Evolutionary conservation across 2,113 vertebrate genomes (phyloP), one percentile per base, ranked within the genome.

Genomic region (Salminus brasiliensis): DNA sequence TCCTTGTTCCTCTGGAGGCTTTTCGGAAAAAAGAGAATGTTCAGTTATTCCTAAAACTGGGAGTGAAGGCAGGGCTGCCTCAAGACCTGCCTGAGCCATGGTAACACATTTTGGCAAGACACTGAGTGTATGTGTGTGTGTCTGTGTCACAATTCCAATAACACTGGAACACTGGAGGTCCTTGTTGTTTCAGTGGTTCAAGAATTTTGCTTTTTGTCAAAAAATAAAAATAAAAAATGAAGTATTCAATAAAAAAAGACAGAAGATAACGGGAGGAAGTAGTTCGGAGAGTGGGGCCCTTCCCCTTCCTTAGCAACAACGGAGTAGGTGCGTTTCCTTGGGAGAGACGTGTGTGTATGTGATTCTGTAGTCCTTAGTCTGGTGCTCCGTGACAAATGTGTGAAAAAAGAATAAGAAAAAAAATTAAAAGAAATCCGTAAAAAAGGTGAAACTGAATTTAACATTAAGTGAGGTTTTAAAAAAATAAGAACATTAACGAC

Each of bases 301-400:
- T 52, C 62, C 79, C 88, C 85, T 87, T 84, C 81, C 87, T 62
- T 67, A 83, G 94, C 93, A 92, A 87, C 95, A 90, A 96, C 92
- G 91, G 92, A 93, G 94, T 93, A 91, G 93, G 93, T 93, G 93
- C 86, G 87, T 95, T 92, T 94, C 92, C 94, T 92, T 95, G 95
- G 88, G 95, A 91, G 94, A 91, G 90, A 92, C 93, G 90, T 89
- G 95, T 93, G 93, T 92, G 94, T 95, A 93, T 96, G 96, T 97
- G 95, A 95, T 94, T 94, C 93, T 95, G 94, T 98, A 97, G 96
- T 98, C 95, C 93, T 90, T 98, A 97, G 97, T 98, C 94, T 95
- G 96, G 96, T 98, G 96, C 96, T 96, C 89, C 89, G 93, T 94
- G 93, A 93, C 88, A 92, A 93, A 90, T 92, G 91, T 93, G 91